Evolutionary conservation across 2,113 vertebrate genomes (phyloP).

Genomic region (Hiodon tergisus): DNA sequence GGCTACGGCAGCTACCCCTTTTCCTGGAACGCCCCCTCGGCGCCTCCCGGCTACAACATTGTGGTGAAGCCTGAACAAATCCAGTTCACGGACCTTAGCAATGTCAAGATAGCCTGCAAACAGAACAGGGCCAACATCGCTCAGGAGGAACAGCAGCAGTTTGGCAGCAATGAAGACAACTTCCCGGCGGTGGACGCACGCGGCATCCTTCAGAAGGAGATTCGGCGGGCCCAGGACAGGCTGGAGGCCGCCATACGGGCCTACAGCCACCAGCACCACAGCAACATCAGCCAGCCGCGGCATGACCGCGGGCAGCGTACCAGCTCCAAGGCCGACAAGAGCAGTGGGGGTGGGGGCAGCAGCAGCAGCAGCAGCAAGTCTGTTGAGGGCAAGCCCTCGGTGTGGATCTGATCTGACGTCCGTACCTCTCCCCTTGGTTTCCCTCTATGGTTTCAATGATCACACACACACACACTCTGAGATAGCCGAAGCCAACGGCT

Average conservation of each 20-base stretch:
- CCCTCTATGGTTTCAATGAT: too few species aligned
- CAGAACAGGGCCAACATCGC: slow-evolving; percentile 88
- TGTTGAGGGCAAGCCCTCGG: slow-evolving; percentile 66
- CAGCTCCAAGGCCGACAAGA: slow-evolving; percentile 64
- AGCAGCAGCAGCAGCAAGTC: slow-evolving; percentile 79
- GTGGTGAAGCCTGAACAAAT: slow-evolving; percentile 74
- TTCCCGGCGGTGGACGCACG: slow-evolving; percentile 53
- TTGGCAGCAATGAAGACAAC: slow-evolving; percentile 69
- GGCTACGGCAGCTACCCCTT: slow-evolving; percentile 75
- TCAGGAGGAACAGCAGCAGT: slow-evolving; percentile 71
- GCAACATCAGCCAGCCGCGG: slow-evolving; percentile 46
- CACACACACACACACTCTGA: too few species aligned
- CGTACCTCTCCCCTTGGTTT: not conserved
- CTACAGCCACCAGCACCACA: slow-evolving; percentile 49
- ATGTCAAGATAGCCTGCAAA: slow-evolving; percentile 73
- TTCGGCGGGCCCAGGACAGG: slow-evolving; percentile 69
- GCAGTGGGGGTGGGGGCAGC: slow-evolving; percentile 48
- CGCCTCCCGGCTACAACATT: slow-evolving; percentile 83
- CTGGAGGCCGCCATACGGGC: slow-evolving; percentile 69
- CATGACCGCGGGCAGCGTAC: slow-evolving; percentile 73
- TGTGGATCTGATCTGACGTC: slow-evolving; percentile 65
- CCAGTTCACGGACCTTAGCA: slow-evolving; percentile 74
- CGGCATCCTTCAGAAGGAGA: slow-evolving; percentile 65
- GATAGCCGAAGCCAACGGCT: too few species aligned
- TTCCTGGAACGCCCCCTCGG: slow-evolving; percentile 76